phyloP scores from a whole-genome alignment of 2,888 invertebrate genomes.

The Heliothis peltigera region DNA sequence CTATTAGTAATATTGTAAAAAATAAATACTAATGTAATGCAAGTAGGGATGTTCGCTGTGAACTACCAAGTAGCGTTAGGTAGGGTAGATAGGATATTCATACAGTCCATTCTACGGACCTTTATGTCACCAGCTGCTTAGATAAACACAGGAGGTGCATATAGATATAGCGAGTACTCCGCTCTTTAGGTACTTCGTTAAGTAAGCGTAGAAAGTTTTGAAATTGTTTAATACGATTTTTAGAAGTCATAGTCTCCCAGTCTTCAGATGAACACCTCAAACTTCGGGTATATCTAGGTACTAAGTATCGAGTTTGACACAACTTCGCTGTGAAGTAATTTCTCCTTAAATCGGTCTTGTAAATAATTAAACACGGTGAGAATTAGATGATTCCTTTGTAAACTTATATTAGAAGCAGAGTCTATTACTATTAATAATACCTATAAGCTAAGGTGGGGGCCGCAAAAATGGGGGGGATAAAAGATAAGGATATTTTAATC shows the following conservation, averaged over 20 bases:
- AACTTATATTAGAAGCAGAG: conserved; percentile 64
- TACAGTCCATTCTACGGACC: conserved; percentile 6
- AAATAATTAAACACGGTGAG: conserved; percentile 9
- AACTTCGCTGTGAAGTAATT: conserved; percentile 20
- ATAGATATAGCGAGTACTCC: conserved; percentile 31
- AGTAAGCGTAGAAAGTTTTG: conserved; percentile 35
- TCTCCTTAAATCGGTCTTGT: conserved; percentile 21
- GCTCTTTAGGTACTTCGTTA: conserved; percentile 27
- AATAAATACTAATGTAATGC: conserved; percentile 34
- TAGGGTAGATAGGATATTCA: conserved; percentile 28
- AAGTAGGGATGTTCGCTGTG: conserved; percentile 36
- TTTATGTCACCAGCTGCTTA: not conserved
- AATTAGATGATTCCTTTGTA: conserved; percentile 70
- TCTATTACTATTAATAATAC: conserved; percentile 43
- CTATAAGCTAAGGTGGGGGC: not conserved
- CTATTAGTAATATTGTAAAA: conserved; percentile 33
- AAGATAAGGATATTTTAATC: too few relatives aligned
- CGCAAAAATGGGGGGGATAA: too few relatives aligned
- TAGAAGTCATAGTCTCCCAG: conserved; percentile 55
- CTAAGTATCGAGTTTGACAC: conserved; percentile 19
- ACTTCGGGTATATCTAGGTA: conserved; percentile 29
- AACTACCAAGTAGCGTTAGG: conserved; percentile 44
- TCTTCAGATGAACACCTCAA: conserved; percentile 34
- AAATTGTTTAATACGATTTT: conserved; percentile 35
- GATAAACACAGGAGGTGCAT: conserved; percentile 13